Evolutionary conservation across 1,140 invertebrate species (phyloP).

Genomic region (Papilio dardanus): DNA sequence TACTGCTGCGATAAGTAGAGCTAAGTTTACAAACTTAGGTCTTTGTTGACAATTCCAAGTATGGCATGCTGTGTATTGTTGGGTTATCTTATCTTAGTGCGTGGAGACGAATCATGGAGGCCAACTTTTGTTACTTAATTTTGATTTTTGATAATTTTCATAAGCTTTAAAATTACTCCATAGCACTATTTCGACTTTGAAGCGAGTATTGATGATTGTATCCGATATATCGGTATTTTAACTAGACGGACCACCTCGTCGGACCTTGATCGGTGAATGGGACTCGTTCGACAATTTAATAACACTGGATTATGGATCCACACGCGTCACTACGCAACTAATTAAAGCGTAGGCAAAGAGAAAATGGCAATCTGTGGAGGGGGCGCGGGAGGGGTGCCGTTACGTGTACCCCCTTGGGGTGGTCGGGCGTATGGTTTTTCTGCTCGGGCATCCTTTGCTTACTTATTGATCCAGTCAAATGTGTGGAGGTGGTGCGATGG

Average conservation of each 20-base stretch:
- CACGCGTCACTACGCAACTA: slow-evolving; percentile 82
- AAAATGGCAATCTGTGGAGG: slow-evolving; percentile 84
- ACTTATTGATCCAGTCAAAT: slow-evolving; percentile 83
- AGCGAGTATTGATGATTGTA: neutral
- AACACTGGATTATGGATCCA: slow-evolving; percentile 76
- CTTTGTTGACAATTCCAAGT: slow-evolving; percentile 25
- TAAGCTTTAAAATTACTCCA: neutral
- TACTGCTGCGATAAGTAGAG: slow-evolving; percentile 16
- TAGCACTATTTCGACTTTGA: neutral
- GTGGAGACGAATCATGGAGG: neutral
- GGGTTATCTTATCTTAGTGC: slow-evolving; percentile 5
- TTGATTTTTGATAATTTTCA: neutral
- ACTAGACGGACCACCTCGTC: neutral
- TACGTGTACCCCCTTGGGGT: slow-evolving; percentile 80
- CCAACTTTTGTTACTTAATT: neutral
- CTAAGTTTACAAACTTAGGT: slow-evolving; percentile 26
- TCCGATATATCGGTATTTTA: slow-evolving; percentile 9
- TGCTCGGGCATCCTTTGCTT: slow-evolving; percentile 84
- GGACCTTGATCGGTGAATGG: slow-evolving; percentile 38
- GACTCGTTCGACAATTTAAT: slow-evolving; percentile 68
- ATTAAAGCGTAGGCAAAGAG: slow-evolving; percentile 83
- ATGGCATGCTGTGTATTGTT: neutral
- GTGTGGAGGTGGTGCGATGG: slow-evolving; percentile 81
- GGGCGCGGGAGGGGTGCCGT: slow-evolving; percentile 76
- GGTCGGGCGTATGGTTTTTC: slow-evolving; percentile 83